Evolutionary conservation across 2,797 vertebrate genomes (phyloP), one percentile per base, ranked within the genome.

Genomic region (Pangasius mekongensis): DNA sequence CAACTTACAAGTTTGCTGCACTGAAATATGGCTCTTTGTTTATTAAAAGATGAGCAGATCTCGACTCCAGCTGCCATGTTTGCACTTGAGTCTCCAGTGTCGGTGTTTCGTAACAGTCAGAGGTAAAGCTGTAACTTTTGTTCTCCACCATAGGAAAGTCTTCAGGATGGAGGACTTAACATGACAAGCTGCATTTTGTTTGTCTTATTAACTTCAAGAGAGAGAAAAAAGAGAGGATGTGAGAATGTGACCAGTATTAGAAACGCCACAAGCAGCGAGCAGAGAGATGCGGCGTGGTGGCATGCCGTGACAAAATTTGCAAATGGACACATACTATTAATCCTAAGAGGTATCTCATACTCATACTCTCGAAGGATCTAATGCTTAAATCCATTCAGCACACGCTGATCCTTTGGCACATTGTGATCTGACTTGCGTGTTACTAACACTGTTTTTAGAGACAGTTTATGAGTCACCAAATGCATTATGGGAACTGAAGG

Each of bases 401-500:
- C 36, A 52, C 18, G 36, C 30, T 36, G 77, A 56, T 56, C 76
- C 76, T 33, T 78, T 33, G 52, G n/a, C 30, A 78, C 52, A 56
- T 4, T 54, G n/a, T 22, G 76, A 22, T 30, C 52, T 54, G 43
- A 52, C 24, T 24, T 27, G 39, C 30, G 18, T 43, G 24, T 49
- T 85, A 43, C n/a, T 76, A 74, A 85, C 20, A 60, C 30, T 2
- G 52, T 27, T 24, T 24, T n/a, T 82, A 43, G 20, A 73, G 24
- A 30, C 56, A 27, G 82, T 8, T 74, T 20, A 64, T 78, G 52
- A 66, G 71, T 67, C 82, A 73, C 43, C 81, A 76, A 76, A 76
- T 77, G 81, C 43, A 77, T 67, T 85, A n/a, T 88, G 73, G 73
- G 81, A 76, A 66, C n/a, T 22, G 54, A 20, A 87, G 36, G 2